Conservation (phyloP, 2,888 invertebrate genomes). For the Drosophila kambysellisi region DNA sequence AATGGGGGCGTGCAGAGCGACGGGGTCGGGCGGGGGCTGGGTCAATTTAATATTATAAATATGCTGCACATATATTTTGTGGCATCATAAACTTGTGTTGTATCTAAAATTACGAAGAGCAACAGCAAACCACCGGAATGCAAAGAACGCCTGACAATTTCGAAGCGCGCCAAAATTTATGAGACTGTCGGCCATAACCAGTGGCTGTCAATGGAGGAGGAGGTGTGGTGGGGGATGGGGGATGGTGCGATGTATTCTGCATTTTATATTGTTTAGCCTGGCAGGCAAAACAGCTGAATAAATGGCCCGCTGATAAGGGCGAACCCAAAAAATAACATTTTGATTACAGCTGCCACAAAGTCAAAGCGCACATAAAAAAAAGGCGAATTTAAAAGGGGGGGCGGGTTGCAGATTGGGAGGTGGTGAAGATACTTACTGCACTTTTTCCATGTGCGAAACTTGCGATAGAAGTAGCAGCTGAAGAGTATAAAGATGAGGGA, state of each 20-base stretch:
- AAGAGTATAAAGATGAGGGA: slow-evolving; percentile 84
- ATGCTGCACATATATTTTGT: slow-evolving; percentile 76
- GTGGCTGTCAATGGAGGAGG: neutral
- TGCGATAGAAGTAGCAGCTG: slow-evolving; percentile 84
- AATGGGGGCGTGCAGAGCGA: slow-evolving; percentile 15
- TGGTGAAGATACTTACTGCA: slow-evolving; percentile 83
- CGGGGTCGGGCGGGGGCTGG: slow-evolving; percentile 14
- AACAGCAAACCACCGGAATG: slow-evolving; percentile 46
- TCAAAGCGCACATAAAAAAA: slow-evolving; percentile 25
- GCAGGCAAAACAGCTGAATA: slow-evolving; percentile 60
- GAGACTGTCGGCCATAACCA: slow-evolving; percentile 49
- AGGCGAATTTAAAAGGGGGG: slow-evolving; percentile 4
- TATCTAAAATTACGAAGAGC: slow-evolving; percentile 75
- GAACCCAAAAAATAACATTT: slow-evolving; percentile 48
- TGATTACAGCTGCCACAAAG: slow-evolving; percentile 58
- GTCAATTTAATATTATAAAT: slow-evolving; percentile 80
- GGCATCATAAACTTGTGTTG: slow-evolving; percentile 79
- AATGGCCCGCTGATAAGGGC: slow-evolving; percentile 69
- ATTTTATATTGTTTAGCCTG: slow-evolving; percentile 72
- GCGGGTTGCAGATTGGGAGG: neutral
- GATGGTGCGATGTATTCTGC: slow-evolving; percentile 47
- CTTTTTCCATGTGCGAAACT: slow-evolving; percentile 85
- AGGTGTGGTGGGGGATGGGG: neutral
- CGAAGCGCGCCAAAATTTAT: slow-evolving; percentile 64
- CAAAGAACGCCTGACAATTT: slow-evolving; percentile 63